These are phyloP conservation scores for Paracyclopina nana DNA, from an alignment of 1,140 invertebrate genomes.

Conservation along the genomic window DNA sequence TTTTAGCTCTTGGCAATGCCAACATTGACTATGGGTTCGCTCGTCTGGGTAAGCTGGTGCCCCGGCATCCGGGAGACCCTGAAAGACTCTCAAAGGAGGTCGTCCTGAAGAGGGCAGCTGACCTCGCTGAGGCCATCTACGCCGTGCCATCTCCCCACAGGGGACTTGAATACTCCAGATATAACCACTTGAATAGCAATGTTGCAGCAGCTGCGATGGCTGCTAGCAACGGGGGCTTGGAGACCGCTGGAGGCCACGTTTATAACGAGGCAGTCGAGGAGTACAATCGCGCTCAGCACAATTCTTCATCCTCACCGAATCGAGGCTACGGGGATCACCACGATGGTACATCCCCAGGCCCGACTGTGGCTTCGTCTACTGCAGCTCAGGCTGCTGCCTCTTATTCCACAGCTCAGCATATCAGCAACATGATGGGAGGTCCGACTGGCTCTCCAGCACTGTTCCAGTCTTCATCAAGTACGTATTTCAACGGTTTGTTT, in stretches of 20 bases:
- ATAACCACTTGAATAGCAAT: not conserved
- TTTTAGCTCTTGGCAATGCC: conserved; percentile 93
- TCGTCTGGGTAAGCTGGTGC: conserved; percentile 90
- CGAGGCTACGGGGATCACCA: no score
- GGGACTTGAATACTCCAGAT: not conserved
- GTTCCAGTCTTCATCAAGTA: conserved; percentile 9
- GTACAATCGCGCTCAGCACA: not conserved
- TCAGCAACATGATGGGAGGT: not conserved
- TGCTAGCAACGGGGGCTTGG: not conserved
- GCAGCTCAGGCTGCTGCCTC: not conserved
- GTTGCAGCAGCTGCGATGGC: not conserved
- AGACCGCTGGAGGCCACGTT: not conserved
- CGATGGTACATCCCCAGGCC: not conserved
- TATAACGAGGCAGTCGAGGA: not conserved
- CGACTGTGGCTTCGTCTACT: not conserved
- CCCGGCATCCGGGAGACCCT: conserved; percentile 55
- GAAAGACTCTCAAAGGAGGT: conserved; percentile 26
- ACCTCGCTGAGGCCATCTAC: conserved; percentile 30
- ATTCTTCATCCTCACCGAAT: not conserved
- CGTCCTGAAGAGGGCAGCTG: conserved; percentile 29
- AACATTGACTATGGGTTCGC: conserved; percentile 99
- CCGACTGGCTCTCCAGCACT: conserved; percentile 3
- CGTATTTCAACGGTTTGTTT: not conserved
- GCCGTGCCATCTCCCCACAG: conserved; percentile 25
- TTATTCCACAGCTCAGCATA: not conserved